phyloP scores from a whole-genome alignment of 2,888 invertebrate species.

The Chrysodeixis includens region DNA sequence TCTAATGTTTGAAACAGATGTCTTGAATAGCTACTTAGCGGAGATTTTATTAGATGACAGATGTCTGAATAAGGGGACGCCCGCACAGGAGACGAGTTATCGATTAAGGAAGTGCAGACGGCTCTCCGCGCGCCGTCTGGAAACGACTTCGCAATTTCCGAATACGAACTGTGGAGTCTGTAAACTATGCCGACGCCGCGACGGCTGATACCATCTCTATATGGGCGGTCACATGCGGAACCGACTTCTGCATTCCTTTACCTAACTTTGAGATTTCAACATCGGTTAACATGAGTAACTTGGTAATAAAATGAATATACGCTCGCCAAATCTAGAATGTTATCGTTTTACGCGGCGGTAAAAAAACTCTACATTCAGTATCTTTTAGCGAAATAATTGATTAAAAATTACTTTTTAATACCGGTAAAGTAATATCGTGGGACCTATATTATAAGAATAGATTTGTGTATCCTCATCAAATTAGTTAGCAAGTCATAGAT shows the following conservation, averaged over 20 bases:
- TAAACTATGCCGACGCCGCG: constrained; percentile 12
- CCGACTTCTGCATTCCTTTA: constrained; percentile 8
- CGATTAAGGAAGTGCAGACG: constrained; percentile 44
- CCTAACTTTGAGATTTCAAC: background rate
- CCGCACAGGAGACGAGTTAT: constrained; percentile 36
- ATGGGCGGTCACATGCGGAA: constrained; percentile 14
- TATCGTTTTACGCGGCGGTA: too few relatives aligned
- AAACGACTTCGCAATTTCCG: constrained; percentile 30
- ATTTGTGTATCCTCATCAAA: constrained; percentile 26
- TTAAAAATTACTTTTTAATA: background rate
- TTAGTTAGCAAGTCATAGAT: constrained; percentile 12
- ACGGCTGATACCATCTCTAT: constrained; percentile 18
- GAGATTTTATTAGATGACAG: background rate
- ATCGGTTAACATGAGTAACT: background rate
- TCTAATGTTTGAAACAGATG: background rate
- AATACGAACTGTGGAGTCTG: constrained; percentile 10
- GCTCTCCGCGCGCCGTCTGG: constrained; percentile 18
- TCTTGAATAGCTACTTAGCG: background rate
- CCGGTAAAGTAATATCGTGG: background rate
- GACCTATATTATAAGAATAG: background rate
- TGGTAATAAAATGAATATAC: background rate
- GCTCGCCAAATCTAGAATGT: too few relatives aligned
- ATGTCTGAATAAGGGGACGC: constrained; percentile 6
- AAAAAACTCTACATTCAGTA: too few relatives aligned
- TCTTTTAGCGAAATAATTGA: background rate